Percentiles rank a stretch among this genome's conserved stretches.
phyloP scores from a whole-genome alignment of 2,797 vertebrate genomes.

The Coreius guichenoti region DNA sequence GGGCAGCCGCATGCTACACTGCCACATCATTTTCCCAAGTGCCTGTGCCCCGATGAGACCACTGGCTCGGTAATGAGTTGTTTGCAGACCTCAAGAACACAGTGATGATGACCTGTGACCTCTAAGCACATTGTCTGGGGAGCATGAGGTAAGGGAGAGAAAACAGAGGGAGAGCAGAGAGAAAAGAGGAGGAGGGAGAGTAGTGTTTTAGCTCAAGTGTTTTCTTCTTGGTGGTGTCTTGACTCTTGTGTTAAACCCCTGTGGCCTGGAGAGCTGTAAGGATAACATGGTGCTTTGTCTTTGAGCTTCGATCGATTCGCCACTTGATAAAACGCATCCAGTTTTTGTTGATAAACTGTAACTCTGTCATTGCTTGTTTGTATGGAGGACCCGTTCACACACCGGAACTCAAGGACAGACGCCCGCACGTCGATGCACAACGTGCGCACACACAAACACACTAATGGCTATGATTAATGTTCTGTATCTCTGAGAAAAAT shows the following conservation, averaged over 20 bases:
- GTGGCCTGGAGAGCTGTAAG: conserved; percentile 55
- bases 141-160: conserved; percentile 65
- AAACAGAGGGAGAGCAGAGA: conserved; percentile 55
- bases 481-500: conserved; percentile 58
- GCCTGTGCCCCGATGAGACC: conserved; percentile 72
- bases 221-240: conserved; percentile 58
- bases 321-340: conserved; percentile 54
- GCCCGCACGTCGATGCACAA: conserved; percentile 33
- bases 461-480: conserved; percentile 66
- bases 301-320: conserved; percentile 51
- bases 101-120: conserved; percentile 80
- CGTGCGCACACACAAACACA: conserved; percentile 27
- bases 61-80: conserved; percentile 82
- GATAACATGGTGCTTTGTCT: conserved; percentile 59
- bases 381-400: conserved; percentile 34
- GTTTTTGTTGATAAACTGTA: conserved; percentile 60
- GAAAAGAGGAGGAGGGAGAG: conserved; percentile 46
- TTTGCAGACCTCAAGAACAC: conserved; percentile 80
- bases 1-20: conserved; percentile 72
- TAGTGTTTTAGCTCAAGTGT: conserved; percentile 55
- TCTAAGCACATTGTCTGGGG: conserved; percentile 74
- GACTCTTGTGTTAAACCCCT: conserved; percentile 61
- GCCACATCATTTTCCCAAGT: conserved; percentile 67
- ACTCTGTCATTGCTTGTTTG: conserved; percentile 60
- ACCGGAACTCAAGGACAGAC: conserved; percentile 57